Base-by-base conservation (phyloP, 2,113 vertebrate species). In the Lampris incognitus region DNA sequence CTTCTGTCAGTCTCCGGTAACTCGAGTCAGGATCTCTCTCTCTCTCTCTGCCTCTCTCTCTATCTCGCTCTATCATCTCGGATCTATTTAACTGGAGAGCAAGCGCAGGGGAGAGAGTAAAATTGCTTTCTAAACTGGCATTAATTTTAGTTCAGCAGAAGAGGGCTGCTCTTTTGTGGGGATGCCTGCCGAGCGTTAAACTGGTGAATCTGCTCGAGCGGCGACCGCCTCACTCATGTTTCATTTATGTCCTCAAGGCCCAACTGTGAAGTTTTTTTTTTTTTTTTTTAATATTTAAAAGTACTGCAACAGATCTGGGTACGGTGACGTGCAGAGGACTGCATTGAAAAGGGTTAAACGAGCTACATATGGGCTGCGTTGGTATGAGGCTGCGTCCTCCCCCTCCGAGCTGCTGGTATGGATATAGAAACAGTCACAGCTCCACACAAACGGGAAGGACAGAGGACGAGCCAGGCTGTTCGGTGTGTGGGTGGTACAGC, bases 381-480 rank as follows among this genome's bases (percentile, higher is more conserved):
- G 73, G 63, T 73, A 74, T 41, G 66, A 79, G 73, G 84, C 76
- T 71, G 24, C 1, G 46, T 81, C 76, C 86, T 79, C 82, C 85
- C 84, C 76, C 86, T 87, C 81, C 63, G 83, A 88, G 79, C 86
- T 74, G 86, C 88, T 84, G 84, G 79, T 87, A 84, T 85, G 72
- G 88, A 87, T 86, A 80, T 85, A 83, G 82, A 88, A 84, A 86
- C 78, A 76, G 66, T 74, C 65, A 75, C 76, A 78, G 85, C 82
- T 82, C 41, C 78, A 61, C 73, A 63, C 67, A 73, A 73, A 74
- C 84, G 81, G 74, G 64, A 79, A 83, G 85, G 89, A 90, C 86
- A 83, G 91, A 87, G 90, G 88, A 88, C 48, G 80, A 91, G 78
- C 86, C 89, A 88, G 91, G 81, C 91, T 92, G 92, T 87, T 90